Base-by-base conservation (phyloP, 2,113 vertebrate species). In the Daubentonia madagascariensis region DNA sequence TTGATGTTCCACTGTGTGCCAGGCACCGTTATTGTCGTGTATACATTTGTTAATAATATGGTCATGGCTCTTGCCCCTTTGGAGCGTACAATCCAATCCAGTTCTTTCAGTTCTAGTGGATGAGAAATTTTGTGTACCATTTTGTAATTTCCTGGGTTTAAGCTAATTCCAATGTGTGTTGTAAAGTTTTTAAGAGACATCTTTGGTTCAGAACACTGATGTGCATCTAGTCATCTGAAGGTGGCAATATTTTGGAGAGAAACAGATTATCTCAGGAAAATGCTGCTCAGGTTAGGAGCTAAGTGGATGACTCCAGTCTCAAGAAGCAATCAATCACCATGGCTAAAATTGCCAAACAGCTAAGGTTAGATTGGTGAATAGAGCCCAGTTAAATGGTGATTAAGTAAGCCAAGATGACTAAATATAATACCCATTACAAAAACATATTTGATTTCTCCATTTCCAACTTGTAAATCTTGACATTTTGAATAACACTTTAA, bases 61-160 rank as follows among this genome's bases (percentile, higher is more conserved):
- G 14, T 25, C 30, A 37, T 68, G 16, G 16, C 32, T 12, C 40
- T 75, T 79, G 13, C 2, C 18, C 13, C 28, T 12, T 45, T 32
- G 68, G 23, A 63, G 16, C 13, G 37, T 16, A 50, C 11, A 23
- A 23, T 72, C 14, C 52, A 73, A 43, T 25, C 32, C 18, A 25
- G 12, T 83, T 73, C 30, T 73, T 87, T 87, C 67, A 86, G 20
- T 93, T 94, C 35, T 12, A 50, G 7, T 3, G 57, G 28, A 85
- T 76, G 28, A 81, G 70, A 93, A 63, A 70, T 48, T 94, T 76
- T 65, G 4, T 43, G 18, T 59, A 40, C 1, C 3, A 35, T 57
- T 85, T 96, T 92, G 48, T 67, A 70, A 88, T 95, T 67, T 92
- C 35, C 8, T 76, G 23, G 10, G 6, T 89, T 94, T 93, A 65